Conservation (phyloP, 2,888 invertebrate genomes). For the Drosophila maculinotata region DNA sequence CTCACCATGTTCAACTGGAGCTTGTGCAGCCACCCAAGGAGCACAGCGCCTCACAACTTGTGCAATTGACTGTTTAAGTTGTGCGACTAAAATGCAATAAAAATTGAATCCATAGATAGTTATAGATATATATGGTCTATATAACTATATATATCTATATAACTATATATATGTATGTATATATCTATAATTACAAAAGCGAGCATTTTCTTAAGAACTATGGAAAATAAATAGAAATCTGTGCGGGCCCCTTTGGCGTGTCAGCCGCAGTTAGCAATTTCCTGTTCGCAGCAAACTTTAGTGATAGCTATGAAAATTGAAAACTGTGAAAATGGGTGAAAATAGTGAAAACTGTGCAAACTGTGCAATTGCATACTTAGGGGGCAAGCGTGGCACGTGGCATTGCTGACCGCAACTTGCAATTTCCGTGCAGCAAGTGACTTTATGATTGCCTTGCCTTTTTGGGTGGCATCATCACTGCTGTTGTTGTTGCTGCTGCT, state of each 20-base stretch:
- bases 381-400: constrained; percentile 27
- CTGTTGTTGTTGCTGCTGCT: constrained; percentile 6
- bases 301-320: constrained; percentile 31
- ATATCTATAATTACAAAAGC: constrained; percentile 8
- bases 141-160: not conserved
- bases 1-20: constrained; percentile 20
- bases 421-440: constrained; percentile 72
- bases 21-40: not conserved
- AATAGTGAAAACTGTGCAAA: not conserved
- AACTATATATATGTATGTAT: constrained; percentile 3
- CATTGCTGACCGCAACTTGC: constrained; percentile 70
- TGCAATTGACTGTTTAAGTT: constrained; percentile 14
- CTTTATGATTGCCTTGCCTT: constrained; percentile 69
- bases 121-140: not conserved
- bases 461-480: constrained; percentile 12
- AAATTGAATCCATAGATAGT: not conserved
- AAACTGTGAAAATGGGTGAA: constrained; percentile 11
- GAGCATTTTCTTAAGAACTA: constrained; percentile 19
- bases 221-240: constrained; percentile 34
- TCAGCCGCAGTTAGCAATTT: constrained; percentile 70
- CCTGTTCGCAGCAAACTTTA: constrained; percentile 51
- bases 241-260: constrained; percentile 4
- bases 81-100: not conserved
- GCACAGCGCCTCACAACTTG: constrained; percentile 2
- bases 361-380: constrained; percentile 25